A percentile compares a stretch with the other conserved stretches of the same genome.
These are phyloP conservation scores for Drosophila watanabei DNA, from an alignment of 1,140 invertebrate genomes.

Conservation along the genomic window DNA sequence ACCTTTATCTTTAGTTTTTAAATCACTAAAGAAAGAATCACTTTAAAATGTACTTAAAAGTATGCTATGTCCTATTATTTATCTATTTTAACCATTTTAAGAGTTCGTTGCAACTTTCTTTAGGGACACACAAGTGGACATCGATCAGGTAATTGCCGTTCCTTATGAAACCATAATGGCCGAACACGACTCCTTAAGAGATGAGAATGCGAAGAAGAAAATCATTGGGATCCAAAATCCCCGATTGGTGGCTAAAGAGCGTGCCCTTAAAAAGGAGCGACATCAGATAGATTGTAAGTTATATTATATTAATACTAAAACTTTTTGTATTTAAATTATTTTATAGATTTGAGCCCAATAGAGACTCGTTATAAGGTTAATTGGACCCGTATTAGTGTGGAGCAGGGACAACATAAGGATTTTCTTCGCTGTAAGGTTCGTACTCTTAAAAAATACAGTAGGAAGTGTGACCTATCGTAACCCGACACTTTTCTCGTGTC, in stretches of 20 bases:
- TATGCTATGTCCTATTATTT: not conserved
- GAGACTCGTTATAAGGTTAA: constrained; percentile 58
- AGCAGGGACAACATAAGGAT: constrained; percentile 33
- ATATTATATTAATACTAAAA: not conserved
- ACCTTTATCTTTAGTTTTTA: no score
- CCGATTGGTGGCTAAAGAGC: not conserved
- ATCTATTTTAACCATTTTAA: not conserved
- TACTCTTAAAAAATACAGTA: not conserved
- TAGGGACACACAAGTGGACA: constrained; percentile 58
- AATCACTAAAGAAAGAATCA: not conserved
- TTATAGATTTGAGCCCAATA: constrained; percentile 41
- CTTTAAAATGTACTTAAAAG: not conserved
- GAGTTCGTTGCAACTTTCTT: not conserved
- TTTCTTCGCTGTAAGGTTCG: constrained; percentile 21
- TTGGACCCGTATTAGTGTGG: constrained; percentile 30
- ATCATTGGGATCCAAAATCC: constrained; percentile 5
- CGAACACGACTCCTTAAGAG: not conserved
- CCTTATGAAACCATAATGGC: constrained; percentile 22
- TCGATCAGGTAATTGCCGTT: constrained; percentile 29
- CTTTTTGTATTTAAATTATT: not conserved
- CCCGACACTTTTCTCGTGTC: not conserved
- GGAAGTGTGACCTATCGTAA: not conserved
- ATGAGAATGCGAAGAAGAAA: constrained; percentile 8
- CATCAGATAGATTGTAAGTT: constrained; percentile 26
- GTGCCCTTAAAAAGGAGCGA: not conserved